These are phyloP conservation scores for Syritta pipiens DNA, from an alignment of 2,888 invertebrate genomes.

Conservation along the genomic window DNA sequence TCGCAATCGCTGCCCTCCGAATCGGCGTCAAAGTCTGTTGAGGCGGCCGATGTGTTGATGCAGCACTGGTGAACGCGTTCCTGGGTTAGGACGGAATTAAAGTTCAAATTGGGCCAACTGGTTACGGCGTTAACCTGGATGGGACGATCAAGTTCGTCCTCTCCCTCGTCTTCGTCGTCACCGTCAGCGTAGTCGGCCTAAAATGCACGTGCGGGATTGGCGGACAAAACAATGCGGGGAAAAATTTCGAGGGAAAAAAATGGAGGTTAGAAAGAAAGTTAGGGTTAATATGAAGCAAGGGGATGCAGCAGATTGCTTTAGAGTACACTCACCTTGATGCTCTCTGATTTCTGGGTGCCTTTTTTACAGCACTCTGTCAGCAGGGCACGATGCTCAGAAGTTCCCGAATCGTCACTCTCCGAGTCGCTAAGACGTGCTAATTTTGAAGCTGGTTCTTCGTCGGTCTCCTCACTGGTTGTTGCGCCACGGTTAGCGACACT, in stretches of 20 bases:
- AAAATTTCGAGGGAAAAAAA: constrained; percentile 4
- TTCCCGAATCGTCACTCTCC: constrained; percentile 59
- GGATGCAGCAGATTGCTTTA: neutral
- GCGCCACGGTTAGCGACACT: constrained; percentile 59
- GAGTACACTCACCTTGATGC: constrained; percentile 45
- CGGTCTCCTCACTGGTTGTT: constrained; percentile 70
- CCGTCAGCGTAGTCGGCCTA: constrained; percentile 74
- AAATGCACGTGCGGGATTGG: constrained; percentile 20
- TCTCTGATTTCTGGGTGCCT: constrained; percentile 48
- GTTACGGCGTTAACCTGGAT: constrained; percentile 71
- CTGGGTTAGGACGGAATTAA: constrained; percentile 69
- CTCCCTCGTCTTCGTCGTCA: constrained; percentile 75
- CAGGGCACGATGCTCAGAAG: constrained; percentile 42
- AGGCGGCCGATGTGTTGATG: constrained; percentile 71
- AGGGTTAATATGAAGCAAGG: constrained; percentile 42
- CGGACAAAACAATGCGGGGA: constrained; percentile 6
- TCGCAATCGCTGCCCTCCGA: constrained; percentile 81
- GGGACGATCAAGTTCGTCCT: constrained; percentile 73
- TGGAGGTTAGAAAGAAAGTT: constrained; percentile 36
- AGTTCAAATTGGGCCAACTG: constrained; percentile 72
- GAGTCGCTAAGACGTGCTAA: constrained; percentile 83
- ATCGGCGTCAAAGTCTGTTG: constrained; percentile 82
- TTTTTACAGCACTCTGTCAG: constrained; percentile 39
- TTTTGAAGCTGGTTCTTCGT: constrained; percentile 80
- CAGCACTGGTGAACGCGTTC: constrained; percentile 67